Base-by-base conservation (phyloP, 2,113 vertebrate genomes). In the Ophiodon elongatus region DNA sequence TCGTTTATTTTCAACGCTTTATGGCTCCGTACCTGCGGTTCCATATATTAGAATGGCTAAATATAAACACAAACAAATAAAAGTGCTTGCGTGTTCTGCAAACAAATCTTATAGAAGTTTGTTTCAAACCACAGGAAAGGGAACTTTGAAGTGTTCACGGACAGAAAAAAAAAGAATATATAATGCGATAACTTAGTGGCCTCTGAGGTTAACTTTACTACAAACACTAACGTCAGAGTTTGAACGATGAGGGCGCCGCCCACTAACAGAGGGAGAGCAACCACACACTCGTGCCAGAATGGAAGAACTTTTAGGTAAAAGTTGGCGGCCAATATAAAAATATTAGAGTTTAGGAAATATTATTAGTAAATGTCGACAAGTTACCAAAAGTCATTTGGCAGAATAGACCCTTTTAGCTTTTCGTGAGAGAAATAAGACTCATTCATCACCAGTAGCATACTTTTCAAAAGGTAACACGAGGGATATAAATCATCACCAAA, bases 61-160 rank as follows among this genome's bases (percentile, higher is more conserved):
- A 69, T 64, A 83, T 69, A 76, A 77, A 52, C 6, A 39, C n/a
- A 79, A 84, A 79, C 33, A 84, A 79, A 72, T 7, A 45, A 23
- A 78, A 76, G 35, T 67, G 19, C 13, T 37, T 77, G 14, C 19
- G 60, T 71, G 6, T 62, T 69, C 29, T 19, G 27, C 9, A 73
- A 76, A 71, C 33, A 62, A 56, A 80, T 77, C 8, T 8, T 52
- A 31, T 63, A 47, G 35, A 69, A 41, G 60, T 65, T 41, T 74
- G 13, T 3, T 25, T 70, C 43, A 65, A 76, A 72, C 83, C 41
- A 27, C 50, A 76, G 59, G 59, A 52, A 81, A 33, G 13, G 3
- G 2, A 29, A 50, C 47, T 41, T 4, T 79, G 15, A 17, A 57
- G 11, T 39, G n/a, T n/a, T 25, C n/a, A 13, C n/a, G 10, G n/a